Evolutionary conservation across 1,140 invertebrate genomes (phyloP), one percentile per base, ranked within the genome.

Genomic region (Telenomus remus): DNA sequence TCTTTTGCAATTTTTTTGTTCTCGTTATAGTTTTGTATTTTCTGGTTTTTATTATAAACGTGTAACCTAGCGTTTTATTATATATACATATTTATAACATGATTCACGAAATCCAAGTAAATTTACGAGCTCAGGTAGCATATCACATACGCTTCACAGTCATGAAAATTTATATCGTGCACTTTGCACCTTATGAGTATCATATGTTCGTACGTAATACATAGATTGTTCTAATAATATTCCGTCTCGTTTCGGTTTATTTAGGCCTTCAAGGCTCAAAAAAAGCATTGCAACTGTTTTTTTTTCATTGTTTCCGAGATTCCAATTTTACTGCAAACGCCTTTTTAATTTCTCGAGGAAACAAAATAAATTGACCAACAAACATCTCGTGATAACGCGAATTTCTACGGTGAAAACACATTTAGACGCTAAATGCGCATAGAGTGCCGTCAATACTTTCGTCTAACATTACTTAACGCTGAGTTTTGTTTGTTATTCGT

Each of bases 81-180:
- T 66, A 68, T 68, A 53, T 59, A 68, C 64, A 68, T 68, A 68
- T 68, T 50, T 66, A 66, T 66, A 65, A 48, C 14, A 16, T 55
- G 61, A 70, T 56, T 44, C 57, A 70, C 61, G 57, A 57, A 70
- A 70, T 70, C 35, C 50, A 61, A 70, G 51, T 63, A 12, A 71
- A 71, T 63, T 61, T 71, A 71, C 59, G 59, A 63, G 51, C 35
- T 71, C 68, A 63, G 59, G 53, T 63, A 71, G 59, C 59, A 71
- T 71, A 71, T 71, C 68, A 71, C 68, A 71, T 63, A 63, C 68
- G 53, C 68, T 71, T 71, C 68, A 63, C 59, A 71, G 59, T 71
- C 57, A 71, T 71, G 43, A 70, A 61, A 71, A 71, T 61, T 70
- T 70, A 69, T 12, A 43, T 10, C 16, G 56, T 48, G 56, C 57